A percentile compares a stretch with the other conserved stretches of the same genome.
phyloP scores from a whole-genome alignment of 2,888 invertebrate genomes.

The Myathropa florea region DNA sequence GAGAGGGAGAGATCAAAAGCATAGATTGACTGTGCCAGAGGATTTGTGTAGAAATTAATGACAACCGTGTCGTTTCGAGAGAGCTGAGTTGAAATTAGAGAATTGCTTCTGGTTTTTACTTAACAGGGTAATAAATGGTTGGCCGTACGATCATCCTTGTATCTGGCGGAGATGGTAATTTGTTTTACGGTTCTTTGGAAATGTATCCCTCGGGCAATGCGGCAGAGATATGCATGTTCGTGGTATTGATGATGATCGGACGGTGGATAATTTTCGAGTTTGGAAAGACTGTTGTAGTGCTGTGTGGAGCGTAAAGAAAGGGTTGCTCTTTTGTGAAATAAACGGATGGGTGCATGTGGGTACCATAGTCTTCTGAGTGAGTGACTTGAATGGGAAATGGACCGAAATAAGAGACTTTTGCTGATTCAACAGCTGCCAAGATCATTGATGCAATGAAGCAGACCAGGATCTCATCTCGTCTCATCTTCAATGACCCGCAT shows the following conservation, averaged over 20 bases:
- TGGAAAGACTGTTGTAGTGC: neutral
- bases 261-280: neutral
- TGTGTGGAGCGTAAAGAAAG: neutral
- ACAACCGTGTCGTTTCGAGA: slow-evolving; percentile 50
- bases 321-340: no score
- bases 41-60: slow-evolving; percentile 65
- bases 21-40: slow-evolving; percentile 51
- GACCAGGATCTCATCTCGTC: no score
- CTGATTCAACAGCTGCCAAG: no score
- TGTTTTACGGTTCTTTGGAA: slow-evolving; percentile 62
- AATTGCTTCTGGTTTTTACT: slow-evolving; percentile 70
- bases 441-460: no score
- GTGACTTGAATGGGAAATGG: neutral
- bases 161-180: slow-evolving; percentile 41
- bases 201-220: slow-evolving; percentile 21
- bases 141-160: slow-evolving; percentile 26
- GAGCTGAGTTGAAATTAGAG: slow-evolving; percentile 57
- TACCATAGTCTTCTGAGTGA: no score
- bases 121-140: slow-evolving; percentile 62
- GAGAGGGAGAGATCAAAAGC: slow-evolving; percentile 41
- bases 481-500: no score
- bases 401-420: no score
- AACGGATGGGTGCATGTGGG: neutral
- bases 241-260: slow-evolving; percentile 29
- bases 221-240: slow-evolving; percentile 12